Evolutionary conservation across 2,797 vertebrate species (phyloP).

Genomic region (Gobionotothen gibberifrons): DNA sequence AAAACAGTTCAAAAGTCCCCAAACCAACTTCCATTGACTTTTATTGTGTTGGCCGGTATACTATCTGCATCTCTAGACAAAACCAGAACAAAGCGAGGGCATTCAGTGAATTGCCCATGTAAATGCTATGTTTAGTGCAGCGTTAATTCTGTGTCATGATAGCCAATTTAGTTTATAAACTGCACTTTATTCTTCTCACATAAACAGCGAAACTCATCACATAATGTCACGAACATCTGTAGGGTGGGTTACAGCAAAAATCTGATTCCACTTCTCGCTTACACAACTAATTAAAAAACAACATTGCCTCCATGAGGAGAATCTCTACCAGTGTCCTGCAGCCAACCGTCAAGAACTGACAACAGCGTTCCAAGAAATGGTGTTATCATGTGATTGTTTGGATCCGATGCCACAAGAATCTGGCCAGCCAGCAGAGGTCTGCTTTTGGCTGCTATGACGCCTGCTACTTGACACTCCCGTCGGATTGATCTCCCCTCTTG

Average conservation of each 20-base stretch:
- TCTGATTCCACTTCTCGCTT: conserved; percentile 40
- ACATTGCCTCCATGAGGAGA: conserved; percentile 48
- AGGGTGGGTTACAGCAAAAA: conserved; percentile 23
- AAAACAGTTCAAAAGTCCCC: not conserved
- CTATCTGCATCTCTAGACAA: not conserved
- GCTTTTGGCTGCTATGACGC: conserved; percentile 64
- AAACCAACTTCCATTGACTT: not conserved
- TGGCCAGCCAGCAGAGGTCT: conserved; percentile 69
- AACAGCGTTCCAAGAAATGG: conserved; percentile 52
- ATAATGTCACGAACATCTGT: conserved; percentile 38
- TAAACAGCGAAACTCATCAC: conserved; percentile 25
- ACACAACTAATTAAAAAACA: conserved; percentile 70
- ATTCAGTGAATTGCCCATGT: not conserved
- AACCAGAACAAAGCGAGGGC: not conserved
- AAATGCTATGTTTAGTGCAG: not conserved
- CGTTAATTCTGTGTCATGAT: not conserved
- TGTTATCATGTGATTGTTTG: conserved; percentile 67
- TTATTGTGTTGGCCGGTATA: not conserved
- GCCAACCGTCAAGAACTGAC: conserved; percentile 54
- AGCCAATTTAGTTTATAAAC: conserved; percentile 1
- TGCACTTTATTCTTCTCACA: not conserved
- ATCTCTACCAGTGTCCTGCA: conserved; percentile 39
- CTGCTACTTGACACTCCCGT: conserved; percentile 75
- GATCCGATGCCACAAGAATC: conserved; percentile 70
- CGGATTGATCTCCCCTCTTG: conserved; percentile 76